These are phyloP conservation scores for Zaprionus nigranus DNA, from an alignment of 1,140 invertebrate genomes.

Conservation along the genomic window DNA sequence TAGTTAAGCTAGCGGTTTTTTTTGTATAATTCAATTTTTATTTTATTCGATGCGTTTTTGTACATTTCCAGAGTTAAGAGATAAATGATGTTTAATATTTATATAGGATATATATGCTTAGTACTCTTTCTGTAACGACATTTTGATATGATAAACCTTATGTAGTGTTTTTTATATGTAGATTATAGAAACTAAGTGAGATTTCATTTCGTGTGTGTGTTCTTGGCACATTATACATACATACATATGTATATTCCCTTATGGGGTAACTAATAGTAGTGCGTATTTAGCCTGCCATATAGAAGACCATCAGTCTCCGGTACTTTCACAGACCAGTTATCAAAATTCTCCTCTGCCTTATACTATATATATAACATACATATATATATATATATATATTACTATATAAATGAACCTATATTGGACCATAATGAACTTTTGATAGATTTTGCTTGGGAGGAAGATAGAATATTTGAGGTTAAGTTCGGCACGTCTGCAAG, in stretches of 20 bases:
- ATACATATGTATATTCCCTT: neutral
- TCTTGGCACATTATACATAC: neutral
- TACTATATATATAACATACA: constrained; percentile 7
- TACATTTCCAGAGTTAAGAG: constrained; percentile 4
- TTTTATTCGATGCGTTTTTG: neutral
- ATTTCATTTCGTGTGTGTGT: neutral
- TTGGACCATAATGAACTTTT: constrained; percentile 9
- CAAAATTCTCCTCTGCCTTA: constrained; percentile 14
- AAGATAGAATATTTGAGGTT: neutral
- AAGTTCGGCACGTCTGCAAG: constrained; percentile 15
- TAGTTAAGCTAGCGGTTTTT: neutral
- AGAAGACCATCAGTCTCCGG: neutral
- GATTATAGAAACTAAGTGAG: neutral
- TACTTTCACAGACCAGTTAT: constrained; percentile 4
- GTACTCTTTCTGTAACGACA: neutral
- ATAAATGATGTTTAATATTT: neutral
- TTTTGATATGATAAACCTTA: neutral
- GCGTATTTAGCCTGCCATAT: neutral
- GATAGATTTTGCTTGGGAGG: neutral
- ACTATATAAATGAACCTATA: constrained; percentile 2
- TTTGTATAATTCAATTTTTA: neutral
- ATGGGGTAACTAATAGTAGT: neutral
- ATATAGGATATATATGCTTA: neutral
- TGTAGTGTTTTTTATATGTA: constrained; percentile 3
- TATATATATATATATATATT: neutral